Conservation (phyloP, 2,888 invertebrate species). For the Microplitis manilae region DNA sequence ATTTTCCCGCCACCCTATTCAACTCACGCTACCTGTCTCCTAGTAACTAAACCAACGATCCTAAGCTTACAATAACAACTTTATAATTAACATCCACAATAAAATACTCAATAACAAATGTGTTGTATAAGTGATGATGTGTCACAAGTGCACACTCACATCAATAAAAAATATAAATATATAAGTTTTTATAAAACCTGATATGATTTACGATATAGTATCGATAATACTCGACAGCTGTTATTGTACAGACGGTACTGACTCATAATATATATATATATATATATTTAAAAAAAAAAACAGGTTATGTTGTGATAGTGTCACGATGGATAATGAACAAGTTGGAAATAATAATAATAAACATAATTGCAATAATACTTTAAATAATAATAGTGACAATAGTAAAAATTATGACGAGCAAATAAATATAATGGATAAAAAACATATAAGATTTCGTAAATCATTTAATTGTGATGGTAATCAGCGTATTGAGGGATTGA, state of each 20-base stretch:
- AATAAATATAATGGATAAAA: slow-evolving; percentile 48
- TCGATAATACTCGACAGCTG: neutral
- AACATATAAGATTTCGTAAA: slow-evolving; percentile 55
- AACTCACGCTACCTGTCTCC: too few species aligned
- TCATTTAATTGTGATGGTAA: slow-evolving; percentile 45
- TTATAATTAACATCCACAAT: neutral
- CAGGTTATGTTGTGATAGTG: neutral
- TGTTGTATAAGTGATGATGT: neutral
- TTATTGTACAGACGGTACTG: neutral
- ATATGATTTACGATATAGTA: neutral
- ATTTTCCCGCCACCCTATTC: too few species aligned
- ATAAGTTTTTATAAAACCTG: neutral
- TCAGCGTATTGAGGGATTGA: slow-evolving; percentile 53
- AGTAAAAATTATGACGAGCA: neutral
- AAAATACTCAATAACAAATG: neutral
- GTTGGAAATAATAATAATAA: neutral
- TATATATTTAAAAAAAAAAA: neutral
- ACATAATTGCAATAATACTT: neutral
- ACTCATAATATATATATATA: neutral
- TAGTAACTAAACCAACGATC: too few species aligned
- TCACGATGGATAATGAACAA: neutral
- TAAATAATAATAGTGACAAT: neutral
- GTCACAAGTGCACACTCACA: neutral
- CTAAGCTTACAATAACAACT: too few species aligned
- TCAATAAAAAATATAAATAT: neutral